Evolutionary conservation across 2,113 vertebrate species (phyloP).

Genomic region (Burhinus oedicnemus): DNA sequence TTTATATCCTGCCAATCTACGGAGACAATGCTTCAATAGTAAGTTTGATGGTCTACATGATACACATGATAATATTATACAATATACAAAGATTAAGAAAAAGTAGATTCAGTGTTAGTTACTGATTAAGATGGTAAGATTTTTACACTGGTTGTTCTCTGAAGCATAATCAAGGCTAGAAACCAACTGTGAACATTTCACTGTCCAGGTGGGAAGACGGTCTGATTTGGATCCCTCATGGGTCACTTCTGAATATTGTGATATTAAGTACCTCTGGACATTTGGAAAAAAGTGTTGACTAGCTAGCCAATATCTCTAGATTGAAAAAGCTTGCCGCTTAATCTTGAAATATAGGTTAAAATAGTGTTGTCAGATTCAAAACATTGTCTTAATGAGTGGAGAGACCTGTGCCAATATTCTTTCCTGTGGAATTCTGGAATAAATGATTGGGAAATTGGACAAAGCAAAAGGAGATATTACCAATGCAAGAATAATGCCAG

Average conservation of each 20-base stretch:
- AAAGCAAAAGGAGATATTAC: background rate
- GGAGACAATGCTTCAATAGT: background rate
- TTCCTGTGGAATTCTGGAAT: background rate
- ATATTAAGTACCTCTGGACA: background rate
- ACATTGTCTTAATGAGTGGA: background rate
- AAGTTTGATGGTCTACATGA: background rate
- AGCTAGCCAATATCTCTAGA: background rate
- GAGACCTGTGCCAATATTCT: background rate
- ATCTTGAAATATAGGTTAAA: background rate
- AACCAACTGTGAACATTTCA: background rate
- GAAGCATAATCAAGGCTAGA: background rate
- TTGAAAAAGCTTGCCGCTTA: background rate
- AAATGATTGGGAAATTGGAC: background rate
- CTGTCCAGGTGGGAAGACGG: background rate
- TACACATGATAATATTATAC: background rate
- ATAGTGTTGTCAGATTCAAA: background rate
- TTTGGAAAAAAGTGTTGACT: background rate
- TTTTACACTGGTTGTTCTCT: background rate
- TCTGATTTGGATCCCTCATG: background rate
- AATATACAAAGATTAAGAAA: background rate
- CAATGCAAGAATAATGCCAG: background rate
- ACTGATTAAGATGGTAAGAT: background rate
- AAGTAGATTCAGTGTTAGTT: background rate
- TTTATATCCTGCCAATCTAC: background rate
- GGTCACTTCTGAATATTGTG: background rate